Evolutionary conservation across 1,140 invertebrate genomes (phyloP), one percentile per base, ranked within the genome.

Genomic region (Euura saliciscinereae): DNA sequence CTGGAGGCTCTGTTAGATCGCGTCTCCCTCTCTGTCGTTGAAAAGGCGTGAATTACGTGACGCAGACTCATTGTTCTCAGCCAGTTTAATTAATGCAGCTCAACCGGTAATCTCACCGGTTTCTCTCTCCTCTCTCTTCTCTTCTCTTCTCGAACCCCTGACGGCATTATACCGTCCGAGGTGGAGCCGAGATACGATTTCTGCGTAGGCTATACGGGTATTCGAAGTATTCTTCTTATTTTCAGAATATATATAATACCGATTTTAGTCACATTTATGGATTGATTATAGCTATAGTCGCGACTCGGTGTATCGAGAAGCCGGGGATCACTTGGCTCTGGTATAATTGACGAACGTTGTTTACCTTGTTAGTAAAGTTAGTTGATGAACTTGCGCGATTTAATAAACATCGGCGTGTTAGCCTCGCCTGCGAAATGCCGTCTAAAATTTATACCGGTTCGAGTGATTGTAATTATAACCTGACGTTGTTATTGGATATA

Each of bases 311-410:
- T 28, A 28, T 28, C 51, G 51, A 3, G 51, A 11, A 59, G 10
- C 51, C 70, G 81, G 79, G 83, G 84, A 86, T 87, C 84, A 85
- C 86, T 86, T 84, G 84, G 82, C 83, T 28, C 78, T 79, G 83
- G 82, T n/a, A 86, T 87, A 87, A 87, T 86, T 87, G 80, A 83
- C 85, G 84, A 86, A 87, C 85, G 86, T 87, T 86, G 85, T 86
- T 86, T 84, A 84, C 81, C 85, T 86, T 85, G 85, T 86, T 86
- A 87, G 84, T 75, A 78, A 75, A 83, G 80, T 79, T 81, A 75
- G 74, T 6, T 11, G 79, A 80, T 82, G 77, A 86, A 86, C 83
- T 83, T 78, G 79, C 75, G 78, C 81, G 78, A 82, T 83, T 87
- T 87, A 86, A 86, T 87, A 86, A 86, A 82, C 83, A 82, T 77